Evolutionary conservation across 2,113 vertebrate genomes (phyloP), one percentile per base, ranked within the genome.

Genomic region (Cnemophilus loriae): DNA sequence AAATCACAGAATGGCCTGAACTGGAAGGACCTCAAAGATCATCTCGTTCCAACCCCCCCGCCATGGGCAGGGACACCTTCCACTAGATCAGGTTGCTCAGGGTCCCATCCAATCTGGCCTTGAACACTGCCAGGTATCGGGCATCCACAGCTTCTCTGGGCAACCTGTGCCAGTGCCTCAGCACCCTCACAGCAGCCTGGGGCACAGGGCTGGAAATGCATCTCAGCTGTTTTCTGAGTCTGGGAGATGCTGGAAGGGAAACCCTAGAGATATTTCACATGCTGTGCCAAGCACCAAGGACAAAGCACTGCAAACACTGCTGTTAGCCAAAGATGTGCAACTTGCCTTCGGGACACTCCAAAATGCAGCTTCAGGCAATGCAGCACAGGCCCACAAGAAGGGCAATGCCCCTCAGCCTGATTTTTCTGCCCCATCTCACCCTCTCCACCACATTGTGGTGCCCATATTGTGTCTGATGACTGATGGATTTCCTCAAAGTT

Each of bases 131-230:
- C 30, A 61, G 63, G 32, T 11, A 47, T 5, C 12, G n/a, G 15
- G 7, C 47, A 61, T 1, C 15, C 21, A 32, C 70, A 61, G 1
- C 21, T 69, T 49, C 35, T 33, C 17, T 42, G 41, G 41, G 4
- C 11, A 83, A 3, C 26, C 41, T 47, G 9, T 47, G 18, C n/a
- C 61, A 2, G 17, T 2, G 61, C n/a, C 78, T 47, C 55, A 23
- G 0, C 41, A 23, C 2, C 26, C 47, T 60, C n/a, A 35, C 24
- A 69, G 63, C 28, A 60, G 19, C 8, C 4, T 84, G 44, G 27
- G 21, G 5, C 11, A 27, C 20, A 39, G 35, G 24, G 10, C 14
- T 90, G 14, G 28, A 79, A 85, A 57, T 1, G 0, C 0, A 1
- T 10, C 26, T n/a, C 41, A 56, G 21, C 5, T 59, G 16, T 11